Base-by-base conservation (phyloP, 1,140 invertebrate genomes). In the Aradophagus sp. region DNA sequence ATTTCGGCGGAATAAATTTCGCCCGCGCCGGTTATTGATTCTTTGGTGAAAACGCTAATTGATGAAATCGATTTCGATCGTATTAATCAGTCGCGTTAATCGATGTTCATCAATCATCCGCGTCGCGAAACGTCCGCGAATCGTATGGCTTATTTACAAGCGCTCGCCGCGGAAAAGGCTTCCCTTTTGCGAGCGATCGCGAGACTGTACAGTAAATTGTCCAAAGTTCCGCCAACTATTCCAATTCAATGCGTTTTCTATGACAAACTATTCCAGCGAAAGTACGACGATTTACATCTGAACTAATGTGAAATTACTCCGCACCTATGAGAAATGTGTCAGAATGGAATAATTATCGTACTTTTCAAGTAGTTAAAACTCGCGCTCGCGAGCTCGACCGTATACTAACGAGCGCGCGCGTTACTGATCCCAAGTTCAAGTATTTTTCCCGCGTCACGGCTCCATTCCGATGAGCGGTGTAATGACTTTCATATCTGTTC, bases 321-420 rank as follows among this genome's bases (percentile, higher is more conserved):
- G 32, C 53, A 52, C 39, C 63, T 58, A 67, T 67, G 63, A 58
- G 63, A 67, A 67, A 67, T 58, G 63, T 67, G 53, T 67, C 63
- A 67, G 59, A 67, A 67, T 50, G 53, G 63, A 67, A 58, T 67
- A 67, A 67, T 67, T 67, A 53, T 45, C 63, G 63, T 59, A 67
- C 63, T 58, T 67, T 67, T 67, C 52, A 38, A 67, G 63, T 67
- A 67, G 63, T 59, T 67, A 36, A 36, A 67, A 67, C 47, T 58
- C 63, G 16, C 15, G 20, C 12, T 56, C 45, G 44, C 29, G 36
- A 42, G 19, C 56, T 65, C 36, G 14, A 48, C 27, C 29, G 12
- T 31, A 48, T 47, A 31, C 62, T 66, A 66, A 66, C 62, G 44
- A 66, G 23, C 39, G 3, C 38, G 45, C 15, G 32, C 32, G 63